Evolutionary conservation across 2,888 invertebrate genomes (phyloP).

Genomic region (Smittia sp.): DNA sequence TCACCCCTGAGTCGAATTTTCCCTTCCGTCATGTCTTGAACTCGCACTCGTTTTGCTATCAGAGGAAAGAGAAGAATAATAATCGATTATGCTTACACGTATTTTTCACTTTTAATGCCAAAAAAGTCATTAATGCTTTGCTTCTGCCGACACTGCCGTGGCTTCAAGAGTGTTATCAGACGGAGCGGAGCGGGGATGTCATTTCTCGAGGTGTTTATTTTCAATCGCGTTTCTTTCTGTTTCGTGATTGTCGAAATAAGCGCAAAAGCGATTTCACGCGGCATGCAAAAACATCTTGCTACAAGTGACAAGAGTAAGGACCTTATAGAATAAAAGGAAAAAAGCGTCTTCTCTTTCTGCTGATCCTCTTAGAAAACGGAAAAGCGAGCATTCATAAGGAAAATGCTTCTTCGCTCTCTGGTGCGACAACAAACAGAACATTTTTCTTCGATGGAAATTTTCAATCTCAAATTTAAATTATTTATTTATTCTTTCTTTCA

Average conservation of each 20-base stretch:
- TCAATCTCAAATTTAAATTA: conserved; percentile 15
- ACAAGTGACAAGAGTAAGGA: conserved; percentile 36
- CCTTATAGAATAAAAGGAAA: conserved; percentile 25
- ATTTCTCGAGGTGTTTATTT: conserved; percentile 9
- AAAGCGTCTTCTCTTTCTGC: background rate
- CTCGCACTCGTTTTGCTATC: background rate
- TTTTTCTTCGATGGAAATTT: background rate
- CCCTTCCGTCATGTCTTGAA: conserved; percentile 3
- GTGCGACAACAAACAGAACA: conserved; percentile 8
- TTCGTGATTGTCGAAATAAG: background rate
- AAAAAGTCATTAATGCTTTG: conserved; percentile 31
- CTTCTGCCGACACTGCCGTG: background rate
- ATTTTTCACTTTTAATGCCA: conserved; percentile 15
- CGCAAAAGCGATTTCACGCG: conserved; percentile 22
- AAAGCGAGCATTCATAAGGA: background rate
- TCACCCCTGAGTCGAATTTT: conserved; percentile 7
- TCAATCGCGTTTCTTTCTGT: background rate
- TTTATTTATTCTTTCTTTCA: conserved; percentile 22
- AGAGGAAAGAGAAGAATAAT: conserved; percentile 13
- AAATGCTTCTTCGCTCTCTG: background rate
- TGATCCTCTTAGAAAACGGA: conserved; percentile 17
- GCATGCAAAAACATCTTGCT: conserved; percentile 38
- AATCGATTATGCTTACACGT: conserved; percentile 38
- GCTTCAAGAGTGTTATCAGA: background rate
- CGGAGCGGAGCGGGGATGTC: background rate